A percentile compares a stretch with the other conserved stretches of the same genome.
phyloP scores from a whole-genome alignment of 2,888 invertebrate species.

The Lapara coniferarum region DNA sequence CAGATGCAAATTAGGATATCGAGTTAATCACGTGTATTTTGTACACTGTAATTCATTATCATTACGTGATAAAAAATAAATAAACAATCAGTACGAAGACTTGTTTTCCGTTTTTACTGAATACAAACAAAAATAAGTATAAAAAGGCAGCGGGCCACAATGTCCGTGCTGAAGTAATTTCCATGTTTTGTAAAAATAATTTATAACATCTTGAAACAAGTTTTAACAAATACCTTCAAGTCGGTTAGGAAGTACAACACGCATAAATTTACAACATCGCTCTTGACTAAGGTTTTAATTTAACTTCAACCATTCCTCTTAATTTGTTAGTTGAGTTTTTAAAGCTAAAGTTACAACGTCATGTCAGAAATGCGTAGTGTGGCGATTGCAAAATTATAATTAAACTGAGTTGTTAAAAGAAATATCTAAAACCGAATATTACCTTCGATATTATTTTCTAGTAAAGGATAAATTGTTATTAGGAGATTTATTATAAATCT shows the following conservation, averaged over 20 bases:
- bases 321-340: conserved; percentile 72
- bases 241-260: conserved; percentile 58
- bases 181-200: conserved; percentile 4
- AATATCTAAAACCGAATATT: neutral
- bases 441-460: neutral
- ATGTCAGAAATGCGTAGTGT: conserved; percentile 22
- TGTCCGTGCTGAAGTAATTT: no score
- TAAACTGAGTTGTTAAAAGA: neutral
- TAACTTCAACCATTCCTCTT: conserved; percentile 79
- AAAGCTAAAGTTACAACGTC: conserved; percentile 40
- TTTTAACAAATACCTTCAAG: conserved; percentile 29
- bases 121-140: no score
- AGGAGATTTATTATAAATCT: no score
- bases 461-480: no score
- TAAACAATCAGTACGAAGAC: no score
- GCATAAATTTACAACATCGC: conserved; percentile 65
- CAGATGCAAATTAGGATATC: no score
- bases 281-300: conserved; percentile 75
- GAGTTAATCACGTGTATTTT: no score
- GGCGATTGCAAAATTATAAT: neutral
- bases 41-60: no score
- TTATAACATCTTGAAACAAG: conserved; percentile 32
- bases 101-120: no score
- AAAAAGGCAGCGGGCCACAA: no score
- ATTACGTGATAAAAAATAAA: no score